Base-by-base conservation (phyloP, 2,113 vertebrate genomes). In the Piaya cayana region DNA sequence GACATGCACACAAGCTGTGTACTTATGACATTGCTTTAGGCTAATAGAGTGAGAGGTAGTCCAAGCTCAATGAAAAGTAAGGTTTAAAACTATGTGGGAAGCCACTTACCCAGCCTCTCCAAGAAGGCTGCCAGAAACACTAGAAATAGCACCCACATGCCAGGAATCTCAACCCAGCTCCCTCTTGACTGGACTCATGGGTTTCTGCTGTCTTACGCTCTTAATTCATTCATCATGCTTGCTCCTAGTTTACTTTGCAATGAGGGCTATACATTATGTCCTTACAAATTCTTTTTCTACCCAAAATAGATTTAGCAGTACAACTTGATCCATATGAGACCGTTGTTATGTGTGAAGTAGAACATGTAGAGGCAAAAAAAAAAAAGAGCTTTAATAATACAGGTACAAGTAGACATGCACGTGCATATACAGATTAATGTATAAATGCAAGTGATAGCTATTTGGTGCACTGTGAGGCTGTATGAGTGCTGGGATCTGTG, bases 241-340 rank as follows among this genome's bases (percentile, higher is more conserved):
- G 25, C 49, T 94, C 23, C 67, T 79, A 18, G 52, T 89, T 91
- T 86, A 67, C 47, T 82, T 90, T 82, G 16, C 58, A 71, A 18
- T 32, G 23, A 90, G 91, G 26, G 30, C n/a, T 64, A 26, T 53
- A 36, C 19, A 53, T 91, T 86, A 71, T 64, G 25, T 76, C 78
- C 74, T 91, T 49, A 84, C 29, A 82, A 60, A 72, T 56, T 27
- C 17, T 60, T 80, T 47, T 45, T 75, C 70, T 79, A 29, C 5
- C 6, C 19, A 27, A 71, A 76, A 64, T 6, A 64, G 21, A 69
- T 85, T 45, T 36, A 82, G 14, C 21, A 60, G 67, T 43, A 45
- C 16, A 90, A 36, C 14, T 65, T 45, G 16, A 85, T 49, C 10
- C 52, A 26, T 27, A 18, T 45, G 45, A 83, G 56, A 23, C 5